These are phyloP conservation scores for Dynastes maya DNA, from an alignment of 2,888 invertebrate genomes.

Conservation along the genomic window DNA sequence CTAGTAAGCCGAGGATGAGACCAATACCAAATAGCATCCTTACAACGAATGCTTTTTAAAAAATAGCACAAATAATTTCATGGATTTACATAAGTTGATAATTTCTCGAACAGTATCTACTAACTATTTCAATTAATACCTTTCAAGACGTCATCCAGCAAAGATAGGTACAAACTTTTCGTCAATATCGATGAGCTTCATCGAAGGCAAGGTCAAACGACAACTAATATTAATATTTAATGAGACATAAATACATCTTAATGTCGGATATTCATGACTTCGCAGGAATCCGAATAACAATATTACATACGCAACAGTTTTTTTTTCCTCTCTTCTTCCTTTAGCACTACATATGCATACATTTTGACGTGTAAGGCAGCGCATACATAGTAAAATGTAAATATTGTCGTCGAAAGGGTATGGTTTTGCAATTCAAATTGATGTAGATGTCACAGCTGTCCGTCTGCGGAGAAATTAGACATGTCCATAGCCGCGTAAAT, in stretches of 20 bases:
- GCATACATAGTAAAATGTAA: constrained; percentile 18
- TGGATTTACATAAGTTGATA: too few relatives aligned
- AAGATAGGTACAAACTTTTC: neutral
- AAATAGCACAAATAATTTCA: too few relatives aligned
- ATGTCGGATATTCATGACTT: constrained; percentile 37
- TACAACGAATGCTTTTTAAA: too few relatives aligned
- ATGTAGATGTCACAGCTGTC: constrained; percentile 10
- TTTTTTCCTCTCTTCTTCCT: constrained; percentile 2
- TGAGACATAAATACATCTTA: constrained; percentile 39
- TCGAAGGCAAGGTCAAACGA: constrained; percentile 22
- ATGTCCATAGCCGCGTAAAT: neutral
- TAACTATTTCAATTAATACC: too few relatives aligned
- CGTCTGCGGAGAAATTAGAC: neutral
- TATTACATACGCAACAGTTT: too few relatives aligned
- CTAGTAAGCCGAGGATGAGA: too few relatives aligned
- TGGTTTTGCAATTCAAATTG: constrained; percentile 28
- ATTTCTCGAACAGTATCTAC: too few relatives aligned
- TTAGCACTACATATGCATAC: constrained; percentile 1
- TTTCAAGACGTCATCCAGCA: too few relatives aligned
- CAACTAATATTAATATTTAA: constrained; percentile 35
- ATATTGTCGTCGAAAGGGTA: constrained; percentile 13
- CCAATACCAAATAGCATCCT: too few relatives aligned
- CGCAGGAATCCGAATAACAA: constrained; percentile 7
- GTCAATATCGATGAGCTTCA: constrained; percentile 1
- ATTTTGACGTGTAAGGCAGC: neutral